Base-by-base conservation (phyloP, 2,797 vertebrate genomes). In the Orestias chungarensis region DNA sequence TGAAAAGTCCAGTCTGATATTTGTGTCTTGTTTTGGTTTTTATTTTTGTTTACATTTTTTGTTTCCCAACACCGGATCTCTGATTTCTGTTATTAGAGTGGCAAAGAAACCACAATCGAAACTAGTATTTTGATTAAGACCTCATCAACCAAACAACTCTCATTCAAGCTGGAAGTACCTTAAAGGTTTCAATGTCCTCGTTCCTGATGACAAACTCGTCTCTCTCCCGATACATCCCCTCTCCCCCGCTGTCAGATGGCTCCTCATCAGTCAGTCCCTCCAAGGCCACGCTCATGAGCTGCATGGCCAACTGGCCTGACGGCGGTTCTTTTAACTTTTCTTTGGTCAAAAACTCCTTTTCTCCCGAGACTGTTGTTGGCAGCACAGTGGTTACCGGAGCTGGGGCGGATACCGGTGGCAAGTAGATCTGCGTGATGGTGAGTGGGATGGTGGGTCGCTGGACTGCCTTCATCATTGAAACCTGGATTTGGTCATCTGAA, bases 131-230 rank as follows among this genome's bases (percentile, higher is more conserved):
- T n/a, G n/a, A n/a, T n/a, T n/a, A n/a, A n/a, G n/a, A n/a, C n/a
- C n/a, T n/a, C n/a, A n/a, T n/a, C n/a, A n/a, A n/a, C n/a, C n/a
- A n/a, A n/a, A 33, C 54, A 55, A 57, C 54, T 50, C 25, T 18
- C 15, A 2, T 3, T 9, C 17, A 64, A 33, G 20, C 38, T 15
- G 8, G 15, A 64, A 4, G 42, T 94, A 97, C 98, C 96, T 97
- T 96, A 64, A 99, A 90, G 66, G 79, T 91, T 82, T 98, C 96
- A 64, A 98, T 98, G 72, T 99, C 98, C 93, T 99, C 97, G 75
- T 97, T 99, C 92, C 97, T 96, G 87, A 99, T 96, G 25, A 99
- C 98, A 90, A 98, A 99, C 89, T 99, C 98, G 67, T 99, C 98
- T 55, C 97, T 96, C 78, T 99, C 97, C 73, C 97, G 93, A 91